Percentiles rank a stretch among this genome's conserved stretches.
phyloP scores from a whole-genome alignment of 2,113 vertebrate genomes.

The Protobothrops flavoviridis region DNA sequence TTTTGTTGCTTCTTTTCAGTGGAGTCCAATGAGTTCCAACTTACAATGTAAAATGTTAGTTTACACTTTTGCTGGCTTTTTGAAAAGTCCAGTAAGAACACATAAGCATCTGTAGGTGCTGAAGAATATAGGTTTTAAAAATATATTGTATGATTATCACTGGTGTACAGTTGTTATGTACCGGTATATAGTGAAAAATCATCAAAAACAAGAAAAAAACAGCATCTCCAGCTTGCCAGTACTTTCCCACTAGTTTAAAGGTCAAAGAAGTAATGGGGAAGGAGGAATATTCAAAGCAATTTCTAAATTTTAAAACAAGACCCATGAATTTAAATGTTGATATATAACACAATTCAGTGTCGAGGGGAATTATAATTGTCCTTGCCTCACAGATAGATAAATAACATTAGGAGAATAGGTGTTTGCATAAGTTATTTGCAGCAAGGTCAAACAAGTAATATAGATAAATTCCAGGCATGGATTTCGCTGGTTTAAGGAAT shows the following conservation, averaged over 20 bases:
- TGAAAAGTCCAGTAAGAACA: neutral
- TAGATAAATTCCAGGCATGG: neutral
- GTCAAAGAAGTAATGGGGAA: neutral
- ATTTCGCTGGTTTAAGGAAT: neutral
- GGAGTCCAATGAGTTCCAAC: neutral
- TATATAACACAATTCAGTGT: neutral
- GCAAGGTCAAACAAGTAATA: neutral
- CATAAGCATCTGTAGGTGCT: neutral
- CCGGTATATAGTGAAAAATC: neutral
- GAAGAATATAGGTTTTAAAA: neutral
- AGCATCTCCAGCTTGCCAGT: neutral
- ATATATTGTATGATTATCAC: neutral
- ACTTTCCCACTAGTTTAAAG: neutral
- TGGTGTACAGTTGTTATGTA: neutral
- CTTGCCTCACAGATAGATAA: neutral
- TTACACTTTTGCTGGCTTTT: neutral
- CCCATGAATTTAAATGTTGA: neutral
- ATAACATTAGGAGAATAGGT: neutral
- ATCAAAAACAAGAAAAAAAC: neutral
- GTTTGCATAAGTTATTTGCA: neutral
- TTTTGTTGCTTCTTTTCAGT: neutral
- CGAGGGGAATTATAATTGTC: neutral
- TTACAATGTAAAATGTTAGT: neutral
- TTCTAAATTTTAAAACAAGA: neutral
- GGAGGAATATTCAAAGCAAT: neutral